A percentile compares a stretch with the other conserved stretches of the same genome.
Conservation (phyloP, 2,797 vertebrate species). For the Chelmon rostratus region DNA sequence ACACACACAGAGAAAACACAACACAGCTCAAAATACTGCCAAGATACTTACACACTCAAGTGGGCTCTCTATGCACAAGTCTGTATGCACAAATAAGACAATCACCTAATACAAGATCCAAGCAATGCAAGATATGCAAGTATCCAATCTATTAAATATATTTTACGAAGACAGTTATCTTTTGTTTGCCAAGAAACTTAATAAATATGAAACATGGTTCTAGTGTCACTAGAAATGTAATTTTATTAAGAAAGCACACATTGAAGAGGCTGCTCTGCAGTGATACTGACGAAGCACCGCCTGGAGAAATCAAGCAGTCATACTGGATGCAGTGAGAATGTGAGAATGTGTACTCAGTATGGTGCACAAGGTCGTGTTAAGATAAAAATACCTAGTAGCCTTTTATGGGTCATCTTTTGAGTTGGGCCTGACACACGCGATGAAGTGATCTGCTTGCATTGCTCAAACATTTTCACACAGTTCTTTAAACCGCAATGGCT, state of each 20-base stretch:
- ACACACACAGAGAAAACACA: conserved; percentile 39
- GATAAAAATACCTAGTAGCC: conserved; percentile 87
- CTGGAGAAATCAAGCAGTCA: conserved; percentile 53
- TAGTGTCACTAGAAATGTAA: not conserved
- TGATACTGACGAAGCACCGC: conserved; percentile 40
- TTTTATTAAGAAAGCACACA: not conserved
- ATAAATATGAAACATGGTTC: not conserved
- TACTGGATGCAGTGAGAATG: conserved; percentile 76
- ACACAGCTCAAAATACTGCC: conserved; percentile 22
- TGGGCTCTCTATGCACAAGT: not conserved
- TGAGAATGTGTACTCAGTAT: conserved; percentile 80
- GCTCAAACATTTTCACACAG: conserved; percentile 46
- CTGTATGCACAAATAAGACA: conserved; percentile 48
- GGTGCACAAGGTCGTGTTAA: conserved; percentile 81
- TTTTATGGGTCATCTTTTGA: conserved; percentile 85
- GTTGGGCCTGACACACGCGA: conserved; percentile 65
- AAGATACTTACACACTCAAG: not conserved
- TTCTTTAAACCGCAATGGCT: not conserved
- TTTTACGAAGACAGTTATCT: conserved; percentile 24
- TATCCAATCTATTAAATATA: conserved; percentile 26
- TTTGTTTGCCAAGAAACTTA: not conserved
- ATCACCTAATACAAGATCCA: conserved; percentile 63
- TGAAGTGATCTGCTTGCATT: conserved; percentile 55
- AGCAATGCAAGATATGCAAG: conserved; percentile 25
- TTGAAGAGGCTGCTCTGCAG: not conserved